A percentile compares a stretch with the other conserved stretches of the same genome.
Conservation (phyloP, 2,888 invertebrate species). For the Calameuta filiformis region DNA sequence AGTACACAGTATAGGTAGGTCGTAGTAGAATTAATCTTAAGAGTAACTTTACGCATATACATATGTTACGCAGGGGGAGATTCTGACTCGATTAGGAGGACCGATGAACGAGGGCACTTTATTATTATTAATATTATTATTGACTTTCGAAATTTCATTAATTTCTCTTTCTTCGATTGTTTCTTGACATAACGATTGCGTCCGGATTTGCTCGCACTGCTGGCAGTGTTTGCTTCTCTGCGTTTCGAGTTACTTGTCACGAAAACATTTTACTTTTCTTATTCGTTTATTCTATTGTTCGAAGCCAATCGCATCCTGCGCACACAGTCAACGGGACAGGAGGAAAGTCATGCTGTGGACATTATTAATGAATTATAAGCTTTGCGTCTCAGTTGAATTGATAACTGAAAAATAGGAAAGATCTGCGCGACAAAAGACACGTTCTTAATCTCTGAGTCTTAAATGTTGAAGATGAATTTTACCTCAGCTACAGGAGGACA, state of each 20-base stretch:
- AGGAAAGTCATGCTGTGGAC: not conserved
- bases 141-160: not conserved
- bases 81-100: not conserved
- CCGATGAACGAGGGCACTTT: conserved; percentile 4
- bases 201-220: conserved; percentile 48
- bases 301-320: not conserved
- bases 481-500: not conserved
- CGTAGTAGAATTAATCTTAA: conserved; percentile 6
- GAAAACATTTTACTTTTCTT: not conserved
- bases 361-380: not conserved
- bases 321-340: not conserved
- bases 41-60: not conserved
- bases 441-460: not conserved
- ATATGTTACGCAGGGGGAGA: not conserved
- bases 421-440: not conserved
- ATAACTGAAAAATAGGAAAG: not conserved
- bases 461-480: not conserved
- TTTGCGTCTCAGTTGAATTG: not conserved
- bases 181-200: not conserved
- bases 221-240: conserved; percentile 49
- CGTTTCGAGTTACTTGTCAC: conserved; percentile 3
- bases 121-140: conserved; percentile 5
- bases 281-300: not conserved
- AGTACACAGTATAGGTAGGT: conserved; percentile 11
- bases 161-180: not conserved